Evolutionary conservation across 64 coral and sea anemone genomes (phyloP), one percentile per base, ranked within the genome.

Genomic region (Orbicella faveolata): DNA sequence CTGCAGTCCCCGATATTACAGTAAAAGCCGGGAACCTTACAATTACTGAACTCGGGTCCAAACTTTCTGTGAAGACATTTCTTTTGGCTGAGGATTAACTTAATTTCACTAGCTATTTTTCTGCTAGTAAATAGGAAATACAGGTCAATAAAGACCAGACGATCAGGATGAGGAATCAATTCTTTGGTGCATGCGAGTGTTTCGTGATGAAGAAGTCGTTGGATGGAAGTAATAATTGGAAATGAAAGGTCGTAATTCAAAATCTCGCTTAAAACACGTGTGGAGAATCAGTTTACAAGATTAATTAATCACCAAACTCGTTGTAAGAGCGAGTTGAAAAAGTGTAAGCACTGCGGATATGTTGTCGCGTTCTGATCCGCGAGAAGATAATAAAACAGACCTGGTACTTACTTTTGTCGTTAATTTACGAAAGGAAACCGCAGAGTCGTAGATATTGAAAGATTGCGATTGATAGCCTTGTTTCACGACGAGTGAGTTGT

Each of bases 211-310:
- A 82, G 30, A 51, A 85, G 39, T 52, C 35, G 23, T 25, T 68
- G 0, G 21, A 41, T 23, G 9, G 33, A 66, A 52, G 37, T 72
- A 85, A 41, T 65, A 3, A 53, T 52, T 21, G 14, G 30, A 35
- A 81, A 33, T 63, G 13, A 81, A 61, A 63, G 18, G 39, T 12
- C 21, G 12, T 37, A 70, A 67, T 36, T 15, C 80, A 11, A 85
- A 85, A 73, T 51, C 21, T 44, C 36, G 39, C 15, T 21, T 72
- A 4, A 30, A 25, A 85, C 64, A 85, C 82, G 82, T 85, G 82
- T 85, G 65, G 72, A 25, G 82, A 85, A 85, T 35, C 20, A 72
- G 64, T 85, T 85, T 85, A 85, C 82, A 68, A 52, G 82, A 85
- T 85, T 85, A 85, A 85, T 85, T 85, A 85, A 85, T 72, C 82